These are phyloP conservation scores for Aphis craccivora DNA, from an alignment of 1,140 invertebrate genomes.

Conservation along the genomic window DNA sequence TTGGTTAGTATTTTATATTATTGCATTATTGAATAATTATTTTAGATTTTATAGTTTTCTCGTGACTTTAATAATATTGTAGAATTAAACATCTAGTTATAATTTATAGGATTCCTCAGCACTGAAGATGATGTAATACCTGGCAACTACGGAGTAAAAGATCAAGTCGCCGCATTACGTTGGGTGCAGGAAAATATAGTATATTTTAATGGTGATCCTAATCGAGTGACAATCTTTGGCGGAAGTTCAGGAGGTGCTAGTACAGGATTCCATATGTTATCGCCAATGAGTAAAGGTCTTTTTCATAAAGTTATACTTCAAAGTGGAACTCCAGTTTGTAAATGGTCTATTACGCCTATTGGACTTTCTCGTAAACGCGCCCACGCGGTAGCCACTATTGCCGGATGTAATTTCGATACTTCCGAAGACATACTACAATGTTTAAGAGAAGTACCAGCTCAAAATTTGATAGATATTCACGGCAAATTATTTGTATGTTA, in stretches of 20 bases:
- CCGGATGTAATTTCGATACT: not conserved
- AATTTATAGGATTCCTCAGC: slow-evolving; percentile 61
- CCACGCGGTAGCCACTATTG: not conserved
- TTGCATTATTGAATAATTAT: not conserved
- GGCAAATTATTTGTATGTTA: not conserved
- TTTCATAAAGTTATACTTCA: slow-evolving; percentile 59
- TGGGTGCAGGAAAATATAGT: slow-evolving; percentile 66
- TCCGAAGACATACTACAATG: slow-evolving; percentile 11
- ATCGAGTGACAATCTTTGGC: slow-evolving; percentile 61
- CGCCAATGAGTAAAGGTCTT: slow-evolving; percentile 57
- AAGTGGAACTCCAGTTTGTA: slow-evolving; percentile 33
- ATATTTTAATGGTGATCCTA: slow-evolving; percentile 63
- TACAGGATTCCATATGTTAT: slow-evolving; percentile 58
- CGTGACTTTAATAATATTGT: not conserved
- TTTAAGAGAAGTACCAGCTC: not conserved
- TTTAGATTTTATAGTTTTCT: not conserved
- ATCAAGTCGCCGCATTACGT: slow-evolving; percentile 65
- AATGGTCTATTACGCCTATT: not conserved
- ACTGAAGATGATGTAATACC: slow-evolving; percentile 60
- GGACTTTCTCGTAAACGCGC: not conserved
- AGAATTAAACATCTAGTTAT: not conserved
- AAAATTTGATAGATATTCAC: not conserved
- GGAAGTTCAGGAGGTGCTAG: slow-evolving; percentile 60
- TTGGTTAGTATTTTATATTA: slow-evolving; percentile 59
- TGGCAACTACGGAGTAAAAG: slow-evolving; percentile 65